These are phyloP conservation scores for Zygothrica quintamaculata DNA, from an alignment of 2,888 invertebrate genomes.

Conservation along the genomic window DNA sequence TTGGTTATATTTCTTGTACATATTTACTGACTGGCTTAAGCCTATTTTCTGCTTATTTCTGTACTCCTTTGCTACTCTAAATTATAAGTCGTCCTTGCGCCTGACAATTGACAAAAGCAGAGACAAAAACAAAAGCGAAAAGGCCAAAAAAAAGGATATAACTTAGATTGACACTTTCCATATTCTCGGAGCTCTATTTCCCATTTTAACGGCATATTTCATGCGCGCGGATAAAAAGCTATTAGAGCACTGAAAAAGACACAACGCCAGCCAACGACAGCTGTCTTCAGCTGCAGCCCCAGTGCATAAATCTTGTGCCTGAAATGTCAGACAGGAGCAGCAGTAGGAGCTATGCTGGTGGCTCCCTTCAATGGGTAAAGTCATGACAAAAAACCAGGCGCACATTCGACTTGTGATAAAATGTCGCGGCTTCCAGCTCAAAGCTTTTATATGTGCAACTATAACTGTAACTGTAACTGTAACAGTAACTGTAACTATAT, in stretches of 20 bases:
- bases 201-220: slow-evolving; percentile 75
- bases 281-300: slow-evolving; percentile 79
- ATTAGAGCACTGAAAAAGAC: slow-evolving; percentile 56
- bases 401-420: slow-evolving; percentile 65
- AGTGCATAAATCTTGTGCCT: slow-evolving; percentile 79
- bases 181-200: slow-evolving; percentile 58
- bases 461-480: slow-evolving; percentile 15
- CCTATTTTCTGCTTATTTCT: slow-evolving; percentile 2
- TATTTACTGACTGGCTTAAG: slow-evolving; percentile 10
- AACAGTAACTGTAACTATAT: slow-evolving; percentile 3
- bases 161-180: slow-evolving; percentile 74
- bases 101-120: slow-evolving; percentile 57
- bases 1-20: not conserved
- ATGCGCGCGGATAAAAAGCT: slow-evolving; percentile 76
- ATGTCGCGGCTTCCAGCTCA: slow-evolving; percentile 67
- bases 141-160: no score
- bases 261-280: slow-evolving; percentile 69
- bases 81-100: slow-evolving; percentile 13
- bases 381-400: slow-evolving; percentile 8
- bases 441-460: slow-evolving; percentile 58
- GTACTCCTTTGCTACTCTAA: slow-evolving; percentile 20
- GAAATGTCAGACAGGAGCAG: slow-evolving; percentile 65
- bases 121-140: no score
- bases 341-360: not conserved
- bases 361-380: slow-evolving; percentile 21